A percentile compares a stretch with the other conserved stretches of the same genome.
Evolutionary conservation across 2,888 invertebrate species (phyloP).

Genomic region (Limnephilus rhombicus): DNA sequence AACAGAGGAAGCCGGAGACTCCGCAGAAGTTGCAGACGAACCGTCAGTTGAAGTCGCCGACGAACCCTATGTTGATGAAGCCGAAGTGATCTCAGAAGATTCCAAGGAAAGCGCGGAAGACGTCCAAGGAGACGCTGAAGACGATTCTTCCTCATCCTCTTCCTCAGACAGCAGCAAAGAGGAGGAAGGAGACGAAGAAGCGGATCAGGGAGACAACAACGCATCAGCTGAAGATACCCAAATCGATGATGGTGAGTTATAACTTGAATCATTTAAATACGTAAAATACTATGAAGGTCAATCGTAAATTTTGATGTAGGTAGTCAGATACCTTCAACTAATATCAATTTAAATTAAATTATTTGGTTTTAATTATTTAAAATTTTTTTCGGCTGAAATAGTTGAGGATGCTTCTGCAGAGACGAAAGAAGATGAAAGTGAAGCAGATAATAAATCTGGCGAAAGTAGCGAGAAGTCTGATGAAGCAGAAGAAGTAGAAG

Average conservation of each 20-base stretch:
- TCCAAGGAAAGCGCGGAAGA: conserved; percentile 71
- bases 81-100: conserved; percentile 71
- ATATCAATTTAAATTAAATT: too few species aligned
- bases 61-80: conserved; percentile 75
- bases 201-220: conserved; percentile 68
- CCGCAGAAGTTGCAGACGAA: conserved; percentile 72
- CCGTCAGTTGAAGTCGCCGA: conserved; percentile 76
- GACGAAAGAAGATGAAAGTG: conserved; percentile 67
- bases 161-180: conserved; percentile 28
- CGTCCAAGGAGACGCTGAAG: conserved; percentile 66
- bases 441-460: conserved; percentile 64
- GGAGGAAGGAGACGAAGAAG: conserved; percentile 64
- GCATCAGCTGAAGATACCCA: conserved; percentile 76
- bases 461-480: conserved; percentile 67
- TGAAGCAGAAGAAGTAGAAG: conserved; percentile 66
- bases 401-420: conserved; percentile 63
- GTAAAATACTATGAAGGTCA: background rate
- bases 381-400: conserved; percentile 31
- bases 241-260: conserved; percentile 73
- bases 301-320: background rate
- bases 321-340: too few species aligned
- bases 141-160: conserved; percentile 37
- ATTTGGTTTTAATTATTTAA: background rate
- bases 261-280: background rate
- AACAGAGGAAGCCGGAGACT: conserved; percentile 69